Conservation (phyloP, 2,888 invertebrate species). For the Rhimphoctona megacephalus region DNA sequence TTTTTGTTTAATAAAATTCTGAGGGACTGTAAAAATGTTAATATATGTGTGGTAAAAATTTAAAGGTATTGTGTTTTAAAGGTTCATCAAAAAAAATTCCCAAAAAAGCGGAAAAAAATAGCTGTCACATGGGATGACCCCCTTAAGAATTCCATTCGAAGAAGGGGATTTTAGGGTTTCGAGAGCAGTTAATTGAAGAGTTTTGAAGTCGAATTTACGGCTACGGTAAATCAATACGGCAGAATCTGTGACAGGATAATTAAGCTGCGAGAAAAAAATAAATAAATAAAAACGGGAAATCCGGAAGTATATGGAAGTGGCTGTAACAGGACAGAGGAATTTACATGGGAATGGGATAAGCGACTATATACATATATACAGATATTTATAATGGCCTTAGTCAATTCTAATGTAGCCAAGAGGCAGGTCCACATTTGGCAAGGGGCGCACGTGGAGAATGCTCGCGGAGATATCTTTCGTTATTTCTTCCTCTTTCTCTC, state of each 20-base stretch:
- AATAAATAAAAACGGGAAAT: background rate
- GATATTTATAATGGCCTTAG: conserved; percentile 33
- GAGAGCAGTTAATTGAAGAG: background rate
- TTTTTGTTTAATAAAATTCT: too few relatives aligned
- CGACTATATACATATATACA: background rate
- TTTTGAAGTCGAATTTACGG: background rate
- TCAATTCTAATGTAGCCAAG: conserved; percentile 55
- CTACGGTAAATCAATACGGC: background rate
- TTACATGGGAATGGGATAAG: conserved; percentile 10
- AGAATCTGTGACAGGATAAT: background rate
- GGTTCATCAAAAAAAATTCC: too few relatives aligned
- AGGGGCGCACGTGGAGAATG: conserved; percentile 60
- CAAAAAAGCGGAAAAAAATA: background rate
- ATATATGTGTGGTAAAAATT: too few relatives aligned
- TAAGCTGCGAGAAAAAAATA: background rate
- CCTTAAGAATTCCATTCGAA: too few relatives aligned
- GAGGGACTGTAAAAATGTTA: too few relatives aligned
- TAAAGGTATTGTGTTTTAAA: too few relatives aligned
- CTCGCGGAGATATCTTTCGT: conserved; percentile 5
- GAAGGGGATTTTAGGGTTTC: background rate
- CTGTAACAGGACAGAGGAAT: background rate
- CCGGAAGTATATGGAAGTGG: background rate
- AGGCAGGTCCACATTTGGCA: conserved; percentile 60
- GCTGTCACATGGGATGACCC: too few relatives aligned
- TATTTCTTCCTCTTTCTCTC: background rate